Evolutionary conservation across 1,140 invertebrate species (phyloP), one percentile per base, ranked within the genome.

Genomic region (Tribolium castaneum): DNA sequence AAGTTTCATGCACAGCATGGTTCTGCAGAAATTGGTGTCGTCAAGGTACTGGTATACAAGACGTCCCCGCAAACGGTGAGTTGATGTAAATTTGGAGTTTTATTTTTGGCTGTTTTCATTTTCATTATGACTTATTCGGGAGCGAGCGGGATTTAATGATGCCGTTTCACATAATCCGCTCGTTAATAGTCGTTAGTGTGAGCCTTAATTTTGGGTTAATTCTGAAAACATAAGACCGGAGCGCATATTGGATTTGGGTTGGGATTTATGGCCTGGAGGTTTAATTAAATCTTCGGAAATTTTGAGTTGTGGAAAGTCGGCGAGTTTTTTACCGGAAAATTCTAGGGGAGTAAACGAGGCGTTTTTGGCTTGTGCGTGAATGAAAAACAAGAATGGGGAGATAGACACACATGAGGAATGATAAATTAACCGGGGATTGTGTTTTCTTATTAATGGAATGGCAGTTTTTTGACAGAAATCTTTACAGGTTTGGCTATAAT

Each of bases 41-140:
- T 82, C 83, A 19, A 82, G 83, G 75, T 83, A 84, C 77, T 86
- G 85, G 85, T 84, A 85, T 78, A 76, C 78, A n/a, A 73, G 84
- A 75, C 82, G 80, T 54, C 75, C 78, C 25, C 83, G 81, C 52
- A 85, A 86, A 80, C 83, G 85, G 85, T 86, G 77, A 85, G 85
- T 84, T 19, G 1, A 19, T 19, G 16, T 1, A 19, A 19, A 19
- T 19, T 19, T 19, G 16, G 2, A 19, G 2, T 19, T 19, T 19
- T 19, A 19, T 19, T 19, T 19, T 19, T 19, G 16, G 16, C 16
- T n/a, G n/a, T n/a, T n/a, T n/a, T n/a, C 16, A 2, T 19, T 19
- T 19, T 19, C 16, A 19, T 19, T 19, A 19, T 19, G 16, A 19
- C 16, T 19, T 19, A 19, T 19, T 19, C 16, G 16, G 16, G 16